phyloP scores from a whole-genome alignment of 2,888 invertebrate genomes.

The Lomographa bimaculata region DNA sequence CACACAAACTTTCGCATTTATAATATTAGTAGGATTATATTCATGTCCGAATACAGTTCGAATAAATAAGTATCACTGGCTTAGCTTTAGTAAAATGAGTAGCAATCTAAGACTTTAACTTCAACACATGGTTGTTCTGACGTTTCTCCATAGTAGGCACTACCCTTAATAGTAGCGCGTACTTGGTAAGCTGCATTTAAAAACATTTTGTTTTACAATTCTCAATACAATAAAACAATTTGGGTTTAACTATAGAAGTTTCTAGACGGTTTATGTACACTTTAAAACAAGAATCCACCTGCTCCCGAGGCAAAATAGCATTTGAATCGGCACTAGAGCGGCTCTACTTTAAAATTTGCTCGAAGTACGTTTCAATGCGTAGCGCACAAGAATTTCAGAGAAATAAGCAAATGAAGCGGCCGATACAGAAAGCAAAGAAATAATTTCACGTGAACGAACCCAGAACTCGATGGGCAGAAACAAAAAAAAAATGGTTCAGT shows the following conservation, averaged over 20 bases:
- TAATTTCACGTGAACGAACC: slow-evolving; percentile 9
- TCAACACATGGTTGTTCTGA: too few species aligned
- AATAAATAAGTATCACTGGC: too few species aligned
- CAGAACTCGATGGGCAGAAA: slow-evolving; percentile 1
- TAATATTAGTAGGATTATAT: too few species aligned
- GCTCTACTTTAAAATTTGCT: slow-evolving; percentile 13
- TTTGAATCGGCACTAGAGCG: slow-evolving; percentile 13
- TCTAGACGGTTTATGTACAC: not conserved
- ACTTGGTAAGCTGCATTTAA: too few species aligned
- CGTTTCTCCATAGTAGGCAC: too few species aligned
- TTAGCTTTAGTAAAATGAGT: too few species aligned
- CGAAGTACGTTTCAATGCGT: slow-evolving; percentile 9
- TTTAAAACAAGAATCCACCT: slow-evolving; percentile 3
- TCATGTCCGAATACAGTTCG: too few species aligned
- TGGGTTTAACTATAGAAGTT: slow-evolving; percentile 1
- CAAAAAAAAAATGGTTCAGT: slow-evolving; percentile 7
- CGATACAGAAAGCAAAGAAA: slow-evolving; percentile 6
- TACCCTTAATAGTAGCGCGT: too few species aligned
- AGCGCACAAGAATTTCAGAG: slow-evolving; percentile 13
- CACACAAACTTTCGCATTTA: too few species aligned
- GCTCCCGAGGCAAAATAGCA: slow-evolving; percentile 10
- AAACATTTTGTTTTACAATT: too few species aligned
- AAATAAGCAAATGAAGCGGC: slow-evolving; percentile 11
- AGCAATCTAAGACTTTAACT: too few species aligned
- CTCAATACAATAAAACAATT: too few species aligned